These are phyloP conservation scores for Stichopus horrens DNA, from an alignment of 53 echinoderm and acorn worm genomes.

Conservation along the genomic window DNA sequence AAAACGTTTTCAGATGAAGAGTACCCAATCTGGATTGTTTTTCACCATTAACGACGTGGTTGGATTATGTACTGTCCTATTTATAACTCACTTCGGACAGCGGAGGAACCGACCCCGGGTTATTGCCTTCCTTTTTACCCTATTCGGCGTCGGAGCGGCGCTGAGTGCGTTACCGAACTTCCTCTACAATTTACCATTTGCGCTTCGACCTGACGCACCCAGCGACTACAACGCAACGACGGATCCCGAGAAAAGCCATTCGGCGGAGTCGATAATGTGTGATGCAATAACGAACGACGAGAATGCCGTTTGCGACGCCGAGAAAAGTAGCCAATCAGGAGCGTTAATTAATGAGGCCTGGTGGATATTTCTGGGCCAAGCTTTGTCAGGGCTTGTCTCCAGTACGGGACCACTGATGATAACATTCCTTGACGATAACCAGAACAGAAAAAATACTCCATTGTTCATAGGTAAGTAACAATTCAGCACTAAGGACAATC, in stretches of 20 bases:
- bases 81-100: slow-evolving; percentile 87
- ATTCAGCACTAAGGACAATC: neutral
- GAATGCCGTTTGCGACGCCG: slow-evolving; percentile 49
- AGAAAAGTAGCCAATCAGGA: slow-evolving; percentile 59
- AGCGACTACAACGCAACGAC: neutral
- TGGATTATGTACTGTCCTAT: slow-evolving; percentile 70
- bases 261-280: slow-evolving; percentile 4
- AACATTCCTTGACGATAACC: slow-evolving; percentile 86
- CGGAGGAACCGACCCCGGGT: slow-evolving; percentile 68
- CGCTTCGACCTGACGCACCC: neutral
- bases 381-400: slow-evolving; percentile 45
- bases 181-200: slow-evolving; percentile 61
- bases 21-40: slow-evolving; percentile 78
- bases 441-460: slow-evolving; percentile 58
- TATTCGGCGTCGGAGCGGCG: slow-evolving; percentile 63
- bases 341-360: slow-evolving; percentile 62
- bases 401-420: slow-evolving; percentile 63
- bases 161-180: slow-evolving; percentile 78
- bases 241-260: neutral
- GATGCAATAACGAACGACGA: slow-evolving; percentile 12
- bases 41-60: slow-evolving; percentile 76
- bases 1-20: slow-evolving; percentile 85
- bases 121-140: slow-evolving; percentile 6
- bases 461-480: slow-evolving; percentile 63
- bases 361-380: slow-evolving; percentile 78